Evolutionary conservation across 2,888 invertebrate species (phyloP).

Genomic region (Arge pagana): DNA sequence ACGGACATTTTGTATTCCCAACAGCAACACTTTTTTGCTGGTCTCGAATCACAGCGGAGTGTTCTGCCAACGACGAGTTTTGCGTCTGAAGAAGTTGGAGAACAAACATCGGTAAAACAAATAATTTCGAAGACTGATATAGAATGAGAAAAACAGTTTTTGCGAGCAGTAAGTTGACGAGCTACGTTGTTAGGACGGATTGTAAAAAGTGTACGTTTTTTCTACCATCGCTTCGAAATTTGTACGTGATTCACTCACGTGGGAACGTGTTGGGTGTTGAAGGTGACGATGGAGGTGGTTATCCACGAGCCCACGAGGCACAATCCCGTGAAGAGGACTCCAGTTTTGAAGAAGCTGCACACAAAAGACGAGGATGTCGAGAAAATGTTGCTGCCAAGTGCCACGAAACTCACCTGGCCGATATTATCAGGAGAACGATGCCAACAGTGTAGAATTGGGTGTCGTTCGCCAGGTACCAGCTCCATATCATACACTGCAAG

Average conservation of each 20-base stretch:
- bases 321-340: conserved; percentile 50
- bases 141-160: conserved; percentile 6
- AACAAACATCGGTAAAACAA: no score
- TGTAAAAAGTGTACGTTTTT: no score
- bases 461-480: conserved; percentile 83
- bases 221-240: no score
- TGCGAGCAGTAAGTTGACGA: no score
- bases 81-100: neutral
- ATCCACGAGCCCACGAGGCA: conserved; percentile 59
- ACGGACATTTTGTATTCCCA: no score
- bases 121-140: no score
- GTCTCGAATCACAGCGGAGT: no score
- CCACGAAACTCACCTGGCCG: conserved; percentile 68
- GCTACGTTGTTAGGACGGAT: no score
- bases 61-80: no score
- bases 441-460: conserved; percentile 78
- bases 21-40: no score
- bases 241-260: conserved; percentile 40
- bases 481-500: conserved; percentile 76
- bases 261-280: conserved; percentile 46
- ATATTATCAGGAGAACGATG: conserved; percentile 67
- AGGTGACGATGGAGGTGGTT: conserved; percentile 60
- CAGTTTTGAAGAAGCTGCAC: conserved; percentile 40
- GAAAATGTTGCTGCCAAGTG: no score
- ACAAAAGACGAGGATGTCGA: conserved; percentile 1